Evolutionary conservation across 2,797 vertebrate species (phyloP), one percentile per base, ranked within the genome.

Genomic region (Takifugu rubripes): DNA sequence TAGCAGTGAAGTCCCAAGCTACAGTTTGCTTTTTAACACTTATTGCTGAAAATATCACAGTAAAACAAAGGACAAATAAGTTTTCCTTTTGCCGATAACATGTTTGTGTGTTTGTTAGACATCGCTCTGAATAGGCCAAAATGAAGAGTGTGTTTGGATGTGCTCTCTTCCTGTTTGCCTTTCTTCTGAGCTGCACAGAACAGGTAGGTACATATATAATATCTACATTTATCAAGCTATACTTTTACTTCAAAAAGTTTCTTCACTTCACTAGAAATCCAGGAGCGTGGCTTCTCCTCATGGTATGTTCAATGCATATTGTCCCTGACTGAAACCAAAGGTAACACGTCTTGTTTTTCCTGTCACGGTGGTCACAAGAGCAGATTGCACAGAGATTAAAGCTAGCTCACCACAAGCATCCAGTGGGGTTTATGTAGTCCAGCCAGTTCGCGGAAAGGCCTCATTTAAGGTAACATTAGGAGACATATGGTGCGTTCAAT

Each of bases 321-420:
- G 17, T 56, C n/a, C 43, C 6, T 16, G 16, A 7, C 5, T 44
- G n/a, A 44, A 44, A 9, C 5, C n/a, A 17, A 16, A 5, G 43
- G 17, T 59, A 40, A 40, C 36, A 40, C 36, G 0, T 53, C 5
- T 40, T 59, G 11, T 57, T 40, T 52, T n/a, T 58, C 16, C 49
- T 54, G 16, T 44, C 10, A 12, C 47, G 9, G 25, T 25, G 25
- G 25, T 46, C 6, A 33, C 24, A 83, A 84, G 69, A 25, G 69
- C 69, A 58, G 89, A 90, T 74, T 90, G 88, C 56, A 65, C 81
- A 21, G 50, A 85, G 26, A 87, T 90, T 16, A 83, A 83, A 60
- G 25, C 16, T 44, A 25, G 9, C 7, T 46, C 10, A 4, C 72
- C 83, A 12, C 6, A 9, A 25, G 83, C 83, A 6, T 0, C 25